phyloP scores from a whole-genome alignment of 1,140 invertebrate species.

The Lysiphlebus fabarum region DNA sequence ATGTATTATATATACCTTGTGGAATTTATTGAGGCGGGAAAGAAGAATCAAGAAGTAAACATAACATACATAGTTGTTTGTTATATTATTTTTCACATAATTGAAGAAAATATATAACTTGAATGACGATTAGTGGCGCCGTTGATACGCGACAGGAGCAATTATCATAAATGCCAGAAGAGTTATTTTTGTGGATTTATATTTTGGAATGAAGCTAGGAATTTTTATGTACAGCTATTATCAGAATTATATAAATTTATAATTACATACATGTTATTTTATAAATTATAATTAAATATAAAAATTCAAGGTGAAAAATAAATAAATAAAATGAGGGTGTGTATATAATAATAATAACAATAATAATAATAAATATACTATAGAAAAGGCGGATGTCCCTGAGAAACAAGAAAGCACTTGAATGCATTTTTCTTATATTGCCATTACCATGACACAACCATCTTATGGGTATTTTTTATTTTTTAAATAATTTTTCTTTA shows the following conservation, averaged over 20 bases:
- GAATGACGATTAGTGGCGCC: slow-evolving; percentile 33
- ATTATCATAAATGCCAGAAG: slow-evolving; percentile 40
- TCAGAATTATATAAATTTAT: background rate
- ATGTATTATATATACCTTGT: too few relatives aligned
- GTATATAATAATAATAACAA: background rate
- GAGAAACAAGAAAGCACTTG: slow-evolving; percentile 26
- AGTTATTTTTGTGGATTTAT: slow-evolving; percentile 21
- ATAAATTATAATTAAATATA: background rate
- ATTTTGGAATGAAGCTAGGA: slow-evolving; percentile 36
- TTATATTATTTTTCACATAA: too few relatives aligned
- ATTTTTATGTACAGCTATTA: slow-evolving; percentile 18
- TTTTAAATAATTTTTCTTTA: too few relatives aligned
- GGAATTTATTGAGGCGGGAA: too few relatives aligned
- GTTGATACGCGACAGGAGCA: slow-evolving; percentile 29
- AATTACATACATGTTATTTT: background rate
- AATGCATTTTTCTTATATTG: background rate
- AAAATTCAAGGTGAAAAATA: background rate
- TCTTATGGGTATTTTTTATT: too few relatives aligned
- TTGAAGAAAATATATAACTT: too few relatives aligned
- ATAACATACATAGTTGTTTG: too few relatives aligned
- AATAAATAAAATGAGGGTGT: slow-evolving; percentile 1
- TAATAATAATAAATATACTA: background rate
- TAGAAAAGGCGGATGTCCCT: slow-evolving; percentile 22
- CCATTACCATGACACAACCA: background rate
- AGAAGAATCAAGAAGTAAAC: too few relatives aligned